Evolutionary conservation across 2,888 invertebrate genomes (phyloP).

Genomic region (Lasioglossum pauxillum): DNA sequence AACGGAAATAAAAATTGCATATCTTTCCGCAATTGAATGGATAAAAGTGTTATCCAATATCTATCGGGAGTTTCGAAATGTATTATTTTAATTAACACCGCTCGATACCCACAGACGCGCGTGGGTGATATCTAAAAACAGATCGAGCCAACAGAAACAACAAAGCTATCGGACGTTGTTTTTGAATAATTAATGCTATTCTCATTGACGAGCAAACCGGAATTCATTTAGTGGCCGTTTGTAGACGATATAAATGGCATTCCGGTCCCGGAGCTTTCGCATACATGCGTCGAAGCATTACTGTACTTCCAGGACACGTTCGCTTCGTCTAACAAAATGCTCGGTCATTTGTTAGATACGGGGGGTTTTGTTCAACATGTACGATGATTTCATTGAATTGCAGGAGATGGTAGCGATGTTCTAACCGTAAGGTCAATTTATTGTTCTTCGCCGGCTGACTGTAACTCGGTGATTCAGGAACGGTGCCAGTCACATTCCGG

Average conservation of each 20-base stretch:
- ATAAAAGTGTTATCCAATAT: neutral
- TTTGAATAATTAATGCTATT: neutral
- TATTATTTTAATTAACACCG: neutral
- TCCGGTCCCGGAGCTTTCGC: neutral
- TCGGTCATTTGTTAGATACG: neutral
- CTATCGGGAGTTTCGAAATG: neutral
- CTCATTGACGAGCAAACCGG: neutral
- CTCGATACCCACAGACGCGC: neutral
- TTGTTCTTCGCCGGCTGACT: neutral
- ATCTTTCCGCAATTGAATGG: neutral
- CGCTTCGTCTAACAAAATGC: neutral
- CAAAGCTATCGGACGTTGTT: neutral
- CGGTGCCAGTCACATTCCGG: slow-evolving; percentile 43
- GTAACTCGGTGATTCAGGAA: slow-evolving; percentile 26
- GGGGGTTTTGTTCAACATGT: neutral
- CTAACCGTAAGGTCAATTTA: slow-evolving; percentile 11
- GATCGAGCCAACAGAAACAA: neutral
- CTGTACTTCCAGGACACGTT: neutral
- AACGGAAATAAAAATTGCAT: neutral
- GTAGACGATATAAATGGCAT: neutral
- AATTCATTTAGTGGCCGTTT: neutral
- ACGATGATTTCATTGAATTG: neutral
- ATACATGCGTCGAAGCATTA: neutral
- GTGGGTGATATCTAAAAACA: neutral
- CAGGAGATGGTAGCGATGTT: neutral